Percentiles rank a stretch among this genome's conserved stretches.
These are phyloP conservation scores for Tiaroga cobitis DNA, from an alignment of 2,797 vertebrate species.

Conservation along the genomic window DNA sequence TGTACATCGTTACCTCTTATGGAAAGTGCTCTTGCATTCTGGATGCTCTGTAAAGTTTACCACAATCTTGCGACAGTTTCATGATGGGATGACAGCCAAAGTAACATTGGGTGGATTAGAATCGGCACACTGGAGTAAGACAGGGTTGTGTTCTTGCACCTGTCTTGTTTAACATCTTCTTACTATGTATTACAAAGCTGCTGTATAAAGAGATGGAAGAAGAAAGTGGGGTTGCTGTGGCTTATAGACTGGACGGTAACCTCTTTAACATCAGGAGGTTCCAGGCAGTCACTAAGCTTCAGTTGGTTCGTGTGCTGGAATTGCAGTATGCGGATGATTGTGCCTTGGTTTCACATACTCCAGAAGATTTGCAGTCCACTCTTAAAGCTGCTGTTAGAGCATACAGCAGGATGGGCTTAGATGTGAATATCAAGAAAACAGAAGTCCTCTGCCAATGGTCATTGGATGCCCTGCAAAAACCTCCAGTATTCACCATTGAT, in stretches of 20 bases:
- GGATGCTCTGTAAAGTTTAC: no score
- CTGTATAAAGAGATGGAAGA: not conserved
- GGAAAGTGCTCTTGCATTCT: no score
- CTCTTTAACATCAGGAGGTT: conserved; percentile 3
- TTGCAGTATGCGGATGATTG: not conserved
- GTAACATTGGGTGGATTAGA: not conserved
- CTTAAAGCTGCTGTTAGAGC: not conserved
- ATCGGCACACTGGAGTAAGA: not conserved
- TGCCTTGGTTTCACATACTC: not conserved
- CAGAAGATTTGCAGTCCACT: not conserved
- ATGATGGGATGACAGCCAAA: no score
- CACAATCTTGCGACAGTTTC: no score
- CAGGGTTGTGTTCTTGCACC: not conserved
- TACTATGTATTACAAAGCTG: not conserved
- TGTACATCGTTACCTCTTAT: no score
- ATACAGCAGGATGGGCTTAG: not conserved
- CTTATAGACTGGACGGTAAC: not conserved
- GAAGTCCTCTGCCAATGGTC: not conserved
- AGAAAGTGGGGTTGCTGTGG: not conserved
- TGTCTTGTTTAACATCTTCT: no score
- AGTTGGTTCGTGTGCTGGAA: not conserved
- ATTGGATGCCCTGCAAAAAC: not conserved
- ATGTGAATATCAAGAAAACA: not conserved
- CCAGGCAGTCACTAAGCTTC: not conserved
- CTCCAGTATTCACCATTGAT: no score